phyloP scores from a whole-genome alignment of 2,888 invertebrate species.

The Noctuana brunneofusca region DNA sequence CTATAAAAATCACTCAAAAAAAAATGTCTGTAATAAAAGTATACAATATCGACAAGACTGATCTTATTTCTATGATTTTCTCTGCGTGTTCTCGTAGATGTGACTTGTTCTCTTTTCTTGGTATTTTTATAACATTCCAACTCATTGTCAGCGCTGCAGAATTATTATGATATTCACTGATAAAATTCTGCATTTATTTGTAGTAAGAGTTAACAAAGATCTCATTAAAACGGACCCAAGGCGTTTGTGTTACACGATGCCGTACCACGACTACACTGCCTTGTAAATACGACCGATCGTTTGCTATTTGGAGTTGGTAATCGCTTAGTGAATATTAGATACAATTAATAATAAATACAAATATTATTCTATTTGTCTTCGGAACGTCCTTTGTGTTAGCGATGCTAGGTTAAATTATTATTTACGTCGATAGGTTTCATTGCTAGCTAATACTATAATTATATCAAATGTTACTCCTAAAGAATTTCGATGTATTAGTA shows the following conservation, averaged over 20 bases:
- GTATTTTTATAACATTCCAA: conserved; percentile 1
- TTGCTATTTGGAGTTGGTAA: conserved; percentile 20
- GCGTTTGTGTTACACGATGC: conserved; percentile 9
- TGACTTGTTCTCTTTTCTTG: too few species aligned
- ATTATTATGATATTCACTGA: neutral
- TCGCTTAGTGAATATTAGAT: conserved; percentile 23
- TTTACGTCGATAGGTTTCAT: conserved; percentile 17
- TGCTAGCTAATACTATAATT: conserved; percentile 15
- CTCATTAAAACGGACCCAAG: conserved; percentile 14
- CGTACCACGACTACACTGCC: conserved; percentile 21
- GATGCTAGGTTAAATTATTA: conserved; percentile 20
- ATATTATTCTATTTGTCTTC: conserved; percentile 2
- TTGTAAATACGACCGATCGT: conserved; percentile 20
- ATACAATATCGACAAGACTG: neutral
- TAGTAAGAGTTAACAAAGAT: conserved; percentile 15
- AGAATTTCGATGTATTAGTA: conserved; percentile 19
- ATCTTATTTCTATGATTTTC: neutral
- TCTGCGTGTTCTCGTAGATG: too few species aligned
- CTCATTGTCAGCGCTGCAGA: neutral
- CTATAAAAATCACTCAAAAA: neutral
- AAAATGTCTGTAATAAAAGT: neutral
- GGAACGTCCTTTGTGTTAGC: conserved; percentile 28
- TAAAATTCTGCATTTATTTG: conserved; percentile 14
- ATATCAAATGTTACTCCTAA: conserved; percentile 8
- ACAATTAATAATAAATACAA: conserved; percentile 7